Evolutionary conservation across 2,113 vertebrate species (phyloP).

Genomic region (Ptilorrhoa leucosticta): DNA sequence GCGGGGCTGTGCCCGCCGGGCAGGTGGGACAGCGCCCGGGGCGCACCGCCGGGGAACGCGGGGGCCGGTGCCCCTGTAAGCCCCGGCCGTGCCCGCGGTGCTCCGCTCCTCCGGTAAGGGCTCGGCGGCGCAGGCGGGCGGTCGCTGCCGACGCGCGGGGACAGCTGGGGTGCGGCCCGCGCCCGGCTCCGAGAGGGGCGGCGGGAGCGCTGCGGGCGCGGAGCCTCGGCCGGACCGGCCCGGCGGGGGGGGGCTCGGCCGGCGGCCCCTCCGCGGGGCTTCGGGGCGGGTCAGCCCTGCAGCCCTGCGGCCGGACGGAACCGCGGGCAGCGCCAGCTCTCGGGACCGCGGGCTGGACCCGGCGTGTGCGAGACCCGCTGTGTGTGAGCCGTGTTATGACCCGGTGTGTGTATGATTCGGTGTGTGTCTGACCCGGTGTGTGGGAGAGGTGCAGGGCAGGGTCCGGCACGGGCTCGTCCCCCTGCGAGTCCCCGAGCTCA

Average conservation of each 20-base stretch:
- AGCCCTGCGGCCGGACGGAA: neutral
- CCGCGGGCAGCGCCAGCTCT: neutral
- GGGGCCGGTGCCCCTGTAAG: too few relatives aligned
- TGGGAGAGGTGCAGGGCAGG: neutral
- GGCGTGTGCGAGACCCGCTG: rapidly evolving
- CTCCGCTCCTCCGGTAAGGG: too few relatives aligned
- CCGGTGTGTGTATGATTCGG: neutral
- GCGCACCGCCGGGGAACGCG: too few relatives aligned
- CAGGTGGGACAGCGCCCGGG: too few relatives aligned
- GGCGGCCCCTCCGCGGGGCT: neutral
- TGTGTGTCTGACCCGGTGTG: neutral
- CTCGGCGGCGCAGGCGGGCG: too few relatives aligned
- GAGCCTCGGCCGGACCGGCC: neutral
- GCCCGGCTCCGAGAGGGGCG: too few relatives aligned
- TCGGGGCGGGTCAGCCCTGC: neutral
- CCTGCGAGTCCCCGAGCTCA: rapidly evolving
- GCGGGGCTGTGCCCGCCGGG: too few relatives aligned
- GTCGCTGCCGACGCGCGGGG: neutral
- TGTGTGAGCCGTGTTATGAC: too few relatives aligned
- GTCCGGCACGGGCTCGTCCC: rapidly evolving
- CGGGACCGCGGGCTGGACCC: rapidly evolving
- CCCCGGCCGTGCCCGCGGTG: too few relatives aligned
- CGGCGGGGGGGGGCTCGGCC: neutral
- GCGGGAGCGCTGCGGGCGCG: too few relatives aligned
- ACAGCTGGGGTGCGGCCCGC: neutral